A percentile compares a stretch with the other conserved stretches of the same genome.
These are phyloP conservation scores for Pinctada fucata DNA, from an alignment of 2,888 invertebrate species.

Conservation along the genomic window DNA sequence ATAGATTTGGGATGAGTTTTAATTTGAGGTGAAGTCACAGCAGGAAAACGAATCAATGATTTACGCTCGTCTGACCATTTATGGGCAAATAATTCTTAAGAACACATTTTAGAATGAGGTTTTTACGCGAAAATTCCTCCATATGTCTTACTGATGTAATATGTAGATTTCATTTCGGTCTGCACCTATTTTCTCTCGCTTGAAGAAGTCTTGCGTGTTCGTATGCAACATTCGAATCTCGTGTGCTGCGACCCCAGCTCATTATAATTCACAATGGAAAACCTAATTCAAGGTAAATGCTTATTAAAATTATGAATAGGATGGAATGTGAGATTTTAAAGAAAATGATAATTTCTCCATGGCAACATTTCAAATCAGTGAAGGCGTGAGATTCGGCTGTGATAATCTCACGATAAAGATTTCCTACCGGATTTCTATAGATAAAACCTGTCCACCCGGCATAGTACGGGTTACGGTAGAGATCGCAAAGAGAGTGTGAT, in stretches of 20 bases:
- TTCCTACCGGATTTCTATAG: neutral
- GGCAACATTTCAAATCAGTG: neutral
- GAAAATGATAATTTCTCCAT: neutral
- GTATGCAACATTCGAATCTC: neutral
- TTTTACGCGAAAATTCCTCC: too few relatives aligned
- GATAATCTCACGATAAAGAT: neutral
- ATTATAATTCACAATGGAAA: neutral
- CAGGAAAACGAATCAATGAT: too few relatives aligned
- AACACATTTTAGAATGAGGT: too few relatives aligned
- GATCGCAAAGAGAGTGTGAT: neutral
- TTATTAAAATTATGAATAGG: neutral
- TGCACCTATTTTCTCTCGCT: neutral
- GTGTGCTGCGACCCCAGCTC: neutral
- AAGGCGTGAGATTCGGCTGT: neutral
- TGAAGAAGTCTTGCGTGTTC: neutral
- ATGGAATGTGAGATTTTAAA: neutral
- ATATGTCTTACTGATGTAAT: neutral
- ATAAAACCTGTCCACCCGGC: neutral
- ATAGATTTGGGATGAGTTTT: too few relatives aligned
- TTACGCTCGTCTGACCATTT: too few relatives aligned
- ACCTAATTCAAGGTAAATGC: neutral
- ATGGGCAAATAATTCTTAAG: too few relatives aligned
- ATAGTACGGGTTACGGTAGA: neutral
- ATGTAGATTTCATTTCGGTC: neutral
- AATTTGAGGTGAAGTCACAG: too few relatives aligned